Conservation (phyloP, 2,797 vertebrate genomes). For the Centropyge bicolor region DNA sequence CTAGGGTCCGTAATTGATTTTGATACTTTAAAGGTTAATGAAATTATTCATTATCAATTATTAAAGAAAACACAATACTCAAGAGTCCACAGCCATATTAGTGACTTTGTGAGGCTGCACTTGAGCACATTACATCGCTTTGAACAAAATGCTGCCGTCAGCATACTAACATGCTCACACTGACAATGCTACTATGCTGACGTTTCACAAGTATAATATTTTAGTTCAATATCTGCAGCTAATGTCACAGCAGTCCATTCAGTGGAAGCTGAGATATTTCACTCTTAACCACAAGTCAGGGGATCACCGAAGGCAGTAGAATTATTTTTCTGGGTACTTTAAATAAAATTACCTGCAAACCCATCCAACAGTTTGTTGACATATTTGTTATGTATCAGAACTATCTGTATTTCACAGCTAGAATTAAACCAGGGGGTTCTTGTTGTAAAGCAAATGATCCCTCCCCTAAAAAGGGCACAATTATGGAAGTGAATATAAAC, state of each 20-base stretch:
- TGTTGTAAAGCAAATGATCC: background rate
- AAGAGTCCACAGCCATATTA: background rate
- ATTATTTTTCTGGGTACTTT: no score
- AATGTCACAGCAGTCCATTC: no score
- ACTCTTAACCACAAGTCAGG: background rate
- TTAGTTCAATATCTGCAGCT: no score
- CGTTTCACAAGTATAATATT: background rate
- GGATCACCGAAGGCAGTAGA: background rate
- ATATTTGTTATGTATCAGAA: no score
- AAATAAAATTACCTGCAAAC: no score
- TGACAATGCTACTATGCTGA: background rate
- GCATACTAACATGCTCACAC: background rate
- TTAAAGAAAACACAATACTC: background rate
- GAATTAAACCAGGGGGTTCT: slow-evolving; percentile 23
- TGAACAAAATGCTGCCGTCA: background rate
- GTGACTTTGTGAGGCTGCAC: background rate
- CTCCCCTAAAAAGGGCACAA: background rate
- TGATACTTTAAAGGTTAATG: background rate
- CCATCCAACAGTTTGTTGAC: no score
- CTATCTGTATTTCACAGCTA: background rate
- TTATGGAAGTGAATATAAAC: background rate
- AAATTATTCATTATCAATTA: background rate
- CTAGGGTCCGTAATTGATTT: background rate
- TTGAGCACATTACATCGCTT: background rate
- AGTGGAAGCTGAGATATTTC: background rate